Conservation (phyloP, 2,888 invertebrate genomes). For the Drosophila nigricruria region DNA sequence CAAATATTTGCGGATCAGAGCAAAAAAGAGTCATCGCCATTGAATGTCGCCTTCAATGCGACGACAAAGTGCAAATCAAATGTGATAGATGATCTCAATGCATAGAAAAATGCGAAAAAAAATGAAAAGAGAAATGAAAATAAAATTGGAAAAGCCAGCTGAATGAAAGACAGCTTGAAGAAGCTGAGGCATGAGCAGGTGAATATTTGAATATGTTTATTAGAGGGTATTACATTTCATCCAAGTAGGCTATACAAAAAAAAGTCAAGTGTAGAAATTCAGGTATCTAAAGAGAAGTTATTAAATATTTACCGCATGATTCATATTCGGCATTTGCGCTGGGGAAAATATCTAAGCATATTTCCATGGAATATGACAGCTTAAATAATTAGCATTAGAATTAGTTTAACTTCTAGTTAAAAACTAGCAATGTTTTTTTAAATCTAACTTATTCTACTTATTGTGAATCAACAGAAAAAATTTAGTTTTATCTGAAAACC, state of each 20-base stretch:
- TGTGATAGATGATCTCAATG: conserved; percentile 75
- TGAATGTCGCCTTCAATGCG: conserved; percentile 59
- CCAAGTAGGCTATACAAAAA: background rate
- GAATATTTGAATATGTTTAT: background rate
- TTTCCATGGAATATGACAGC: no score
- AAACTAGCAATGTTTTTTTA: background rate
- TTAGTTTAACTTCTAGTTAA: background rate
- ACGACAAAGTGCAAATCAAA: conserved; percentile 68
- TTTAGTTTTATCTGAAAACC: background rate
- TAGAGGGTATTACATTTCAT: background rate
- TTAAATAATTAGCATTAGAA: background rate
- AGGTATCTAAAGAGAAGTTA: background rate
- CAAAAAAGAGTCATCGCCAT: conserved; percentile 47
- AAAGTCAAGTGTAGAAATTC: background rate
- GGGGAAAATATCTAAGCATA: background rate
- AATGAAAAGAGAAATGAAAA: background rate
- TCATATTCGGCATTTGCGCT: background rate
- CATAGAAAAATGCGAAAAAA: background rate
- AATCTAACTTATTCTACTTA: no score
- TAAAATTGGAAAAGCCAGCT: conserved; percentile 25
- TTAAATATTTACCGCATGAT: background rate
- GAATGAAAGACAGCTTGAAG: conserved; percentile 23
- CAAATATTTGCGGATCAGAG: conserved; percentile 73
- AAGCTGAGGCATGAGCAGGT: conserved; percentile 6
- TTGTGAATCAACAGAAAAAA: background rate